Percentiles rank a stretch among this genome's conserved stretches.
Evolutionary conservation across 2,113 vertebrate species (phyloP).

Genomic region (Cochlearius cochlearius): DNA sequence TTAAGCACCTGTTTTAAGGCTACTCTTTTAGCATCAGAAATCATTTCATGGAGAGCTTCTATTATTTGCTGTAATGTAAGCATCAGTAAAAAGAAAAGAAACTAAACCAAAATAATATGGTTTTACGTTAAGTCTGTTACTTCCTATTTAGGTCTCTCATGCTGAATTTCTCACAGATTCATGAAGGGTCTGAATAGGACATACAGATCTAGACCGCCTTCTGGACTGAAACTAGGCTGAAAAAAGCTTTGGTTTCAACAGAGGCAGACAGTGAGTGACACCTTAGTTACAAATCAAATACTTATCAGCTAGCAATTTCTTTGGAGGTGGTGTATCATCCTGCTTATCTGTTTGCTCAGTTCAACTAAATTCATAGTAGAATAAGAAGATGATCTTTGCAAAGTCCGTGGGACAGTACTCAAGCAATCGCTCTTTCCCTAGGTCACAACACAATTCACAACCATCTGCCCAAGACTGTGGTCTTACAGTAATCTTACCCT

Average conservation of each 20-base stretch:
- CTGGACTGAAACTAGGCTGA: background rate
- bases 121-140: background rate
- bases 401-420: background rate
- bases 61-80: background rate
- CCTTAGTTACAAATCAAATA: background rate
- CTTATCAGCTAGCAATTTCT: background rate
- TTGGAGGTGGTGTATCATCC: background rate
- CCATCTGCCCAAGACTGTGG: background rate
- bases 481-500: constrained; percentile 75
- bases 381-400: background rate
- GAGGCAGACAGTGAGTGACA: background rate
- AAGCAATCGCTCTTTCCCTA: background rate
- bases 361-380: background rate
- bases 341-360: background rate
- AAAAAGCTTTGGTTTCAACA: background rate
- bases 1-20: background rate
- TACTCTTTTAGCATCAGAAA: background rate
- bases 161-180: background rate
- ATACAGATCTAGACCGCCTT: background rate
- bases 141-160: background rate
- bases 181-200: background rate
- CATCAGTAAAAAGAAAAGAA: background rate
- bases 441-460: background rate
- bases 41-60: background rate
- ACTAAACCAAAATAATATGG: background rate